These are phyloP conservation scores for Oryzaephilus surinamensis DNA, from an alignment of 1,140 invertebrate species.

Conservation along the genomic window DNA sequence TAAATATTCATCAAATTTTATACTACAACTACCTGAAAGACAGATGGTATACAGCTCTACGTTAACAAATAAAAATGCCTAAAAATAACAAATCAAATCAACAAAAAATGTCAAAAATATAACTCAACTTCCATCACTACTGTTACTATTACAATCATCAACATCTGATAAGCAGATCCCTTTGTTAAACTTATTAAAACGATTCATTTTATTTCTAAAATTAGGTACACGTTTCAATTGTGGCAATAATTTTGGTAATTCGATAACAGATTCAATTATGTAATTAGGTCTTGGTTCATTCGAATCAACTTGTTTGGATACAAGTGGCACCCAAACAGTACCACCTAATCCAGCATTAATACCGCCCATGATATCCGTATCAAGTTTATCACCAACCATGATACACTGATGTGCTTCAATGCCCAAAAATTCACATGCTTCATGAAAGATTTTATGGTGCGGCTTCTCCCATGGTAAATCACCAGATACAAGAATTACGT, in stretches of 20 bases:
- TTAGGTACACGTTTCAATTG: slow-evolving; percentile 11
- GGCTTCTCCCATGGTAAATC: slow-evolving; percentile 79
- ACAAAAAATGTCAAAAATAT: background rate
- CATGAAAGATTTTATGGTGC: slow-evolving; percentile 61
- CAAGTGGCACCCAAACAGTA: slow-evolving; percentile 66
- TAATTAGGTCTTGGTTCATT: slow-evolving; percentile 22
- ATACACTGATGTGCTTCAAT: slow-evolving; percentile 62
- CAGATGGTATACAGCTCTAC: too few species aligned
- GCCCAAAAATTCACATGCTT: slow-evolving; percentile 61
- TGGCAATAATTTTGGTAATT: slow-evolving; percentile 23
- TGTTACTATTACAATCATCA: slow-evolving; percentile 31
- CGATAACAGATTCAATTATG: slow-evolving; percentile 24
- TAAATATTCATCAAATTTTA: too few species aligned
- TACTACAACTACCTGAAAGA: too few species aligned
- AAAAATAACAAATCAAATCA: too few species aligned
- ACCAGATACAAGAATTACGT: slow-evolving; percentile 67
- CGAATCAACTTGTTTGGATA: slow-evolving; percentile 2
- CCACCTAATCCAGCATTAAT: slow-evolving; percentile 60
- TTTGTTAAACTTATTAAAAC: too few species aligned
- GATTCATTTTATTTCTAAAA: slow-evolving; percentile 13
- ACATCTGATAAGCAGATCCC: slow-evolving; percentile 16
- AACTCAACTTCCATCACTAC: slow-evolving; percentile 29
- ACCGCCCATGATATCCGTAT: slow-evolving; percentile 75
- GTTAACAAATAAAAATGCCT: too few species aligned
- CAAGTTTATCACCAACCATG: slow-evolving; percentile 78